Evolutionary conservation across 2,113 vertebrate species (phyloP).

Genomic region (Numenius arquata): DNA sequence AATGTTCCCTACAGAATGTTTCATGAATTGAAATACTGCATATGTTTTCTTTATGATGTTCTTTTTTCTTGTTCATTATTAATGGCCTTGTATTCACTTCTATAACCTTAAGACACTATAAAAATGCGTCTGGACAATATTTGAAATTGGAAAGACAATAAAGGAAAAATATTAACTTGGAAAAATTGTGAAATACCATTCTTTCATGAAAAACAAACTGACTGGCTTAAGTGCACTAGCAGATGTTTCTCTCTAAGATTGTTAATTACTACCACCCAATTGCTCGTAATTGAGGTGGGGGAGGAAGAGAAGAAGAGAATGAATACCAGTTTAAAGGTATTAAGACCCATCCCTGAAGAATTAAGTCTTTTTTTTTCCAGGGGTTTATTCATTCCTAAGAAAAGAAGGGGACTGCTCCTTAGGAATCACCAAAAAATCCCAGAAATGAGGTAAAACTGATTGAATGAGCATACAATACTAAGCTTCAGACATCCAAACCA

Average conservation of each 20-base stretch:
- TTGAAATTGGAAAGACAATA: conserved; percentile 71
- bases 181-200: conserved; percentile 71
- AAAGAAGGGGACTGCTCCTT: neutral
- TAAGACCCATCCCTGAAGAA: neutral
- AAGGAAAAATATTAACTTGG: conserved; percentile 68
- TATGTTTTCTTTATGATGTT: conserved; percentile 62
- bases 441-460: neutral
- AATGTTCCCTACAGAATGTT: conserved; percentile 18
- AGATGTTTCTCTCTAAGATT: conserved; percentile 63
- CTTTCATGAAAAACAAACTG: conserved; percentile 65
- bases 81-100: conserved; percentile 58
- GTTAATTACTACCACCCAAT: conserved; percentile 70
- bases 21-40: conserved; percentile 36
- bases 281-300: conserved; percentile 3
- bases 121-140: conserved; percentile 66
- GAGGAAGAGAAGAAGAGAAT: neutral
- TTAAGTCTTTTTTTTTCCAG: neutral
- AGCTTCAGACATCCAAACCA: neutral
- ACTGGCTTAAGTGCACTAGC: conserved; percentile 68
- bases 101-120: conserved; percentile 62
- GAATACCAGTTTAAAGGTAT: conserved; percentile 7
- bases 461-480: neutral
- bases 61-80: conserved; percentile 58
- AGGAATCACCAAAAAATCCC: neutral
- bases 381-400: neutral